Percentiles rank a stretch among this genome's conserved stretches.
phyloP scores from a whole-genome alignment of 2,113 vertebrate genomes.

The Orientallactaga bullata region DNA sequence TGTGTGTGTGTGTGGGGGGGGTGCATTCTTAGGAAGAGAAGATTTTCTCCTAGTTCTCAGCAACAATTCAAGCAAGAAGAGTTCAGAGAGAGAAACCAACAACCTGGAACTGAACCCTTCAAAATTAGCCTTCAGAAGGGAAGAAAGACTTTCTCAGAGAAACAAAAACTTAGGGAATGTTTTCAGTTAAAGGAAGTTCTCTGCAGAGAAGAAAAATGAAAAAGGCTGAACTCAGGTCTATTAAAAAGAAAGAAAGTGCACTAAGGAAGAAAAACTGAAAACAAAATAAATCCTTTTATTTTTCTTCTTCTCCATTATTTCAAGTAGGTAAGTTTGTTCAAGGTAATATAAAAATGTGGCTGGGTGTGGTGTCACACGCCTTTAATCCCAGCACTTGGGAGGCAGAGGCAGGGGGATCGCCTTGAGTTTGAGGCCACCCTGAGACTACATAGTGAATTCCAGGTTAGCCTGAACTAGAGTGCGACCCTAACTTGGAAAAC shows the following conservation, averaged over 20 bases:
- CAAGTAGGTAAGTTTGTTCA: background rate
- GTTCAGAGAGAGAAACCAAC: background rate
- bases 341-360: too few relatives aligned
- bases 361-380: too few relatives aligned
- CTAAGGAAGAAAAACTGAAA: background rate
- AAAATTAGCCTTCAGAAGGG: too few relatives aligned
- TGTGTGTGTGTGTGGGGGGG: too few relatives aligned
- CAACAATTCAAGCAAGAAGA: background rate
- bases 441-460: too few relatives aligned
- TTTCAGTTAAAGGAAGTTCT: background rate
- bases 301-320: background rate
- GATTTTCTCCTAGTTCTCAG: background rate
- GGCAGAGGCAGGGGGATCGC: too few relatives aligned
- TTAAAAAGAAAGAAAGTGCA: background rate
- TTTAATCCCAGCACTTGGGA: too few relatives aligned
- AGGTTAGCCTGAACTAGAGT: too few relatives aligned
- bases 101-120: background rate
- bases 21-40: background rate
- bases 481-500: too few relatives aligned
- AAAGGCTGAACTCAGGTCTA: background rate
- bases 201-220: background rate
- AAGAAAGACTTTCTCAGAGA: too few relatives aligned
- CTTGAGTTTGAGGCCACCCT: too few relatives aligned
- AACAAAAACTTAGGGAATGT: too few relatives aligned
- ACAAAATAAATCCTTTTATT: background rate